A percentile compares a stretch with the other conserved stretches of the same genome.
phyloP scores from a whole-genome alignment of 1,140 invertebrate genomes.

The Ceratosolen fusciceps region DNA sequence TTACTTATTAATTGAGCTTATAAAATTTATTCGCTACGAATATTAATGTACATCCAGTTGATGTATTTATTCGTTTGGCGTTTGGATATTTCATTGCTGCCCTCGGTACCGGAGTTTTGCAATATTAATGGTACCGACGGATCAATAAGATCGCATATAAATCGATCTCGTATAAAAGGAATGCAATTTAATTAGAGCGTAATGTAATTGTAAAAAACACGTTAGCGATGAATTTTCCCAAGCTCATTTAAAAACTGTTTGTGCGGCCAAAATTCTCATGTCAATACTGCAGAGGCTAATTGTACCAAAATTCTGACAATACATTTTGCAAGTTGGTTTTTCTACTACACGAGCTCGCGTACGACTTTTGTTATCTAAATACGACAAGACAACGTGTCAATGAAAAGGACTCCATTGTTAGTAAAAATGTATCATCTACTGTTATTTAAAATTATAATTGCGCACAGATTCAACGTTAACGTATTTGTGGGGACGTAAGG shows the following conservation, averaged over 20 bases:
- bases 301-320: background rate
- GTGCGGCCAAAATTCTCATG: constrained; percentile 25
- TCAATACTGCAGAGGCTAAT: constrained; percentile 33
- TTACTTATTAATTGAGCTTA: constrained; percentile 9
- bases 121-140: background rate
- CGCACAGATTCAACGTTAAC: no score
- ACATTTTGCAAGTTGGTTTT: constrained; percentile 17
- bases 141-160: background rate
- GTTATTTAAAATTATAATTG: no score
- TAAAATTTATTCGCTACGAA: constrained; percentile 20
- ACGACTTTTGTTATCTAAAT: no score
- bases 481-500: no score
- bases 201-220: background rate
- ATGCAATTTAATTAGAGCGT: no score
- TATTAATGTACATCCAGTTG: constrained; percentile 12
- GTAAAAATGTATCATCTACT: no score
- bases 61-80: no score
- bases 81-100: background rate
- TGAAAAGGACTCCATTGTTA: no score
- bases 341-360: background rate
- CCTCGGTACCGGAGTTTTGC: no score
- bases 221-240: constrained; percentile 2
- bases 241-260: constrained; percentile 13
- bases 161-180: no score
- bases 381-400: no score